Base-by-base conservation (phyloP, 2,113 vertebrate species). In the Melanerpes aurifrons region DNA sequence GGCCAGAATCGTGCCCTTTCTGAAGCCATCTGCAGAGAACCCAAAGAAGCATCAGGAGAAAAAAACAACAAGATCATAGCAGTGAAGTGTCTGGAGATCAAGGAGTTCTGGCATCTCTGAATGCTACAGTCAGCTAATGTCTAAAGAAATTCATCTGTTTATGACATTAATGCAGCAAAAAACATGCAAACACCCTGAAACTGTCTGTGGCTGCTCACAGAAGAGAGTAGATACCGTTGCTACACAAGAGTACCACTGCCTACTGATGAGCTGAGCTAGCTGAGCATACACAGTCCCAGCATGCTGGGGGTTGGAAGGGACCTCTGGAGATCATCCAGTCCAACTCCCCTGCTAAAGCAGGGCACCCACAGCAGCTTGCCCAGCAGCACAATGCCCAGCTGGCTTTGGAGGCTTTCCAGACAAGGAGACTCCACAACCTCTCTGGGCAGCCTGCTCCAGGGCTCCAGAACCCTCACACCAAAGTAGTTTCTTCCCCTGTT, bases 161-260 rank as follows among this genome's bases (percentile, higher is more conserved):
- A 12, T 61, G 20, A 54, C 9, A 35, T 32, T 62, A 70, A 54
- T 15, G 31, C 50, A 82, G 29, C 15, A 32, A 15, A 17, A 0
- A 14, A 11, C 58, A 80, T 70, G 17, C 50, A 76, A 32, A 48
- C 17, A 24, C 54, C 50, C 59, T 56, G 25, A 26, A 72, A 62
- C 45, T 9, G 25, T 8, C 82, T 76, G 26, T 0, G 26, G 26
- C 31, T 54, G 56, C 40, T 40, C 48, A 43, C 2, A 8, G 28
- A 19, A 0, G 56, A 54, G 37, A 20, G 63, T 1, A 77, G 21
- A n/a, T 15, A 7, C 17, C 40, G 47, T 26, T 67, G 6, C 6
- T 9, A 81, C 7, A 43, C 17, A 7, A 2, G 24, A 90, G 53
- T 9, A 68, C 12, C 35, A 21, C 43, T 12, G 6, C 0, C 1